Base-by-base conservation (phyloP, 2,797 vertebrate species). In the Gymnoscopelus microlampas region DNA sequence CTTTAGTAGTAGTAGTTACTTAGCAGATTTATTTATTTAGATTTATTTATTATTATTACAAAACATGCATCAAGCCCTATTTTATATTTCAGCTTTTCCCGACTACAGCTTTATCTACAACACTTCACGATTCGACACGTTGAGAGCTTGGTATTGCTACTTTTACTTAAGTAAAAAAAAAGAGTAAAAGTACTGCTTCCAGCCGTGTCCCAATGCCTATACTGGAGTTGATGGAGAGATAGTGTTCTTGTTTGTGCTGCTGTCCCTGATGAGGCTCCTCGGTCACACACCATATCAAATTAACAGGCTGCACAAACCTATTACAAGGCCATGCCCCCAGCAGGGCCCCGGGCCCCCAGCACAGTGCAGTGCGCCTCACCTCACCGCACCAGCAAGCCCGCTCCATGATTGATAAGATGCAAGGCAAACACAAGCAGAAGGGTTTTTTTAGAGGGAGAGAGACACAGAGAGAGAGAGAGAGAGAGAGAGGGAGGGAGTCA, bases 231-330 rank as follows among this genome's bases (percentile, higher is more conserved):
- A 89, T 84, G 82, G 79, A 87, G 78, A 74, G 81, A 66, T 29
- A 5, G 48, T 78, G 71, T 73, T 71, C 71, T 79, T 67, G 61
- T 64, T 65, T 59, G 72, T 75, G 80, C 75, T 7, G 54, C 71
- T 63, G 79, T 77, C 82, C 74, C 83, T 92, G 88, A 90, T 86
- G 86, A 90, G 89, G 77, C 81, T 81, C 80, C 79, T 87, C 80
- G 70, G 76, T 85, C 85, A 84, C 82, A 85, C 75, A 81, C 73
- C 70, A 56, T 79, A 87, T 91, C 87, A 82, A 91, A 93, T 92
- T 90, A 93, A 92, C 83, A 87, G 86, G 80, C 83, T 68, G 80
- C 79, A 66, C 82, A 84, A 87, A 85, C 82, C 88, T 80, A 91
- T 91, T 87, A 91, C 85, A 83, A 74, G 75, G 77, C 70, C 2